A percentile compares a stretch with the other conserved stretches of the same genome.
Evolutionary conservation across 2,888 invertebrate genomes (phyloP).

Genomic region (Apodemia hepburni): DNA sequence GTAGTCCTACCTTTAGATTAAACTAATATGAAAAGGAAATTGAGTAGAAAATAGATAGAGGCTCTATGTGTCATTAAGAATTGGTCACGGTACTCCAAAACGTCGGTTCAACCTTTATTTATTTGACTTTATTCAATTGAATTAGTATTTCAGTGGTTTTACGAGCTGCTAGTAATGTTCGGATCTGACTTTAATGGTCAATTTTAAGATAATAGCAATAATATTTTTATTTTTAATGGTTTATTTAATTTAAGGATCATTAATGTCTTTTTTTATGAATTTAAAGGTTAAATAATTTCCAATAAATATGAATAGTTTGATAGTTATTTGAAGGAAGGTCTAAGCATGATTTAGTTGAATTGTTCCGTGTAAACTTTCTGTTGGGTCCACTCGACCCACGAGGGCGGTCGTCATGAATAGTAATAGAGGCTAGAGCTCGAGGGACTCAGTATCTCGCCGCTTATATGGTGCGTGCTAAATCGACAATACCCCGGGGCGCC

Average conservation of each 20-base stretch:
- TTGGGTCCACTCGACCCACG: slow-evolving; percentile 40
- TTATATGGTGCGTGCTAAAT: slow-evolving; percentile 76
- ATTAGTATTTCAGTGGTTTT: slow-evolving; percentile 73
- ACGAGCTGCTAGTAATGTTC: slow-evolving; percentile 66
- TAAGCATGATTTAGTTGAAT: slow-evolving; percentile 27
- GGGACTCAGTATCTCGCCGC: slow-evolving; percentile 56
- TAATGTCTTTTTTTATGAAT: slow-evolving; percentile 12
- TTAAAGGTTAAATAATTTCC: background rate
- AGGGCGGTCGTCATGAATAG: slow-evolving; percentile 68
- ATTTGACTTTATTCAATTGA: slow-evolving; percentile 76
- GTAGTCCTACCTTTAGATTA: slow-evolving; percentile 77
- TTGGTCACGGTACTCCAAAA: slow-evolving; percentile 63
- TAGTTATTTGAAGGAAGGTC: background rate
- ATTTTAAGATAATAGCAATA: slow-evolving; percentile 67
- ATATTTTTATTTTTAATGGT: slow-evolving; percentile 44
- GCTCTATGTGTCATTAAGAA: slow-evolving; percentile 76
- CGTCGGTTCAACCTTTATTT: slow-evolving; percentile 64
- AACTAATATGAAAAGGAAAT: slow-evolving; percentile 81
- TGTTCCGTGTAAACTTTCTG: slow-evolving; percentile 31
- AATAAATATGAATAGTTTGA: background rate
- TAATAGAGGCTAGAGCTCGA: slow-evolving; percentile 61
- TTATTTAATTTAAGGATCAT: slow-evolving; percentile 14
- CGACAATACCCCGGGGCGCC: slow-evolving; percentile 65
- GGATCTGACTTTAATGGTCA: slow-evolving; percentile 63
- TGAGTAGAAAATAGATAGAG: slow-evolving; percentile 78